A percentile compares a stretch with the other conserved stretches of the same genome.
Evolutionary conservation across 2,797 vertebrate genomes (phyloP).

Genomic region (Sparus aurata): DNA sequence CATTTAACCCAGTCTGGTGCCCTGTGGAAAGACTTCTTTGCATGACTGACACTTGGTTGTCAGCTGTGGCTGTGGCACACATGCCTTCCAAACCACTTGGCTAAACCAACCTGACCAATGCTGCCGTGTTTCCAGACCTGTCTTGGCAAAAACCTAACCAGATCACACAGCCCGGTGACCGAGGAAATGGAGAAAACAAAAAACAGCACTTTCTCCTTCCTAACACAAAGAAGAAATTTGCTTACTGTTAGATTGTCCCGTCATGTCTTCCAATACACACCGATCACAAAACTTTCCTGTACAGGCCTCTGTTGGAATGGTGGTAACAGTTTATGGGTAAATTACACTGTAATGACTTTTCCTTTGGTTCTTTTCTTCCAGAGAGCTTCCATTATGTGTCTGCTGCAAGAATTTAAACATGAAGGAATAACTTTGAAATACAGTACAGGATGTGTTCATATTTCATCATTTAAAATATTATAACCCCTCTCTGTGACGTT

Average conservation of each 20-base stretch:
- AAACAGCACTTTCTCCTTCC: background rate
- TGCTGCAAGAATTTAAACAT: background rate
- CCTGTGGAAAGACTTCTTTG: background rate
- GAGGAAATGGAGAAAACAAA: background rate
- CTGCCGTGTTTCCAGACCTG: background rate
- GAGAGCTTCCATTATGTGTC: background rate
- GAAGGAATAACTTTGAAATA: background rate
- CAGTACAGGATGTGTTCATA: background rate
- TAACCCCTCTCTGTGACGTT: no score
- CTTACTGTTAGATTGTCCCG: background rate
- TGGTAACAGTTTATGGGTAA: background rate
- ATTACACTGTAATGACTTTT: background rate
- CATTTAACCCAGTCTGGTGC: background rate
- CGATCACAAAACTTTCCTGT: constrained; percentile 7
- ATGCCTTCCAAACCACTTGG: background rate
- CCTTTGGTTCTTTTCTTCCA: background rate
- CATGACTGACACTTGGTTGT: constrained; percentile 15
- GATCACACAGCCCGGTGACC: background rate
- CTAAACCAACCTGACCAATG: constrained; percentile 24
- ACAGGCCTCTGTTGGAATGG: constrained; percentile 3
- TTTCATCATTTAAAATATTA: background rate
- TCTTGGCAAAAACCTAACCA: background rate
- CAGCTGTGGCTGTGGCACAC: constrained; percentile 1
- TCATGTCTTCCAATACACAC: background rate
- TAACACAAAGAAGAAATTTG: background rate